A percentile compares a stretch with the other conserved stretches of the same genome.
These are phyloP conservation scores for Pelochelys cantorii DNA, from an alignment of 2,797 vertebrate genomes.

Conservation along the genomic window DNA sequence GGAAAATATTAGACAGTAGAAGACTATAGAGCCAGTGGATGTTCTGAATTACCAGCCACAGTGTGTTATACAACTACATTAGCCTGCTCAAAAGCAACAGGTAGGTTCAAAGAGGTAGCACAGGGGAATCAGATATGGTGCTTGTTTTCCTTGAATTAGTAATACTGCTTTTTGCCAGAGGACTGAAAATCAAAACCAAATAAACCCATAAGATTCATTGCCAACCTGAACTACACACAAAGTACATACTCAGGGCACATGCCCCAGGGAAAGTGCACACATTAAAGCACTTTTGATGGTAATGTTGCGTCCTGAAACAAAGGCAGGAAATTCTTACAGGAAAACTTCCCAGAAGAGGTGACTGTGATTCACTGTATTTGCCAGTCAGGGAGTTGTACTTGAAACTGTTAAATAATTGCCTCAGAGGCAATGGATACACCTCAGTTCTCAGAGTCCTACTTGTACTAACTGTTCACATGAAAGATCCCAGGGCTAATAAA, in stretches of 20 bases:
- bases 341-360: neutral
- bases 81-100: neutral
- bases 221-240: neutral
- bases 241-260: neutral
- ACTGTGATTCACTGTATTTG: neutral
- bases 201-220: neutral
- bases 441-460: neutral
- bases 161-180: neutral
- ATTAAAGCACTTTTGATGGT: neutral
- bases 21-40: neutral
- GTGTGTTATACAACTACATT: neutral
- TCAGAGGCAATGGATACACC: neutral
- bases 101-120: neutral
- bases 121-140: neutral
- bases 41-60: neutral
- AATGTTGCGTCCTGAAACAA: neutral
- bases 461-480: neutral
- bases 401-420: neutral
- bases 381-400: neutral
- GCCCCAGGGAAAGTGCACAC: neutral
- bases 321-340: neutral
- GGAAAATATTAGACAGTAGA: neutral
- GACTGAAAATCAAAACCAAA: neutral
- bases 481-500: neutral
- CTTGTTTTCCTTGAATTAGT: neutral